Base-by-base conservation (phyloP, 2,797 vertebrate genomes). In the Characodon lateralis region DNA sequence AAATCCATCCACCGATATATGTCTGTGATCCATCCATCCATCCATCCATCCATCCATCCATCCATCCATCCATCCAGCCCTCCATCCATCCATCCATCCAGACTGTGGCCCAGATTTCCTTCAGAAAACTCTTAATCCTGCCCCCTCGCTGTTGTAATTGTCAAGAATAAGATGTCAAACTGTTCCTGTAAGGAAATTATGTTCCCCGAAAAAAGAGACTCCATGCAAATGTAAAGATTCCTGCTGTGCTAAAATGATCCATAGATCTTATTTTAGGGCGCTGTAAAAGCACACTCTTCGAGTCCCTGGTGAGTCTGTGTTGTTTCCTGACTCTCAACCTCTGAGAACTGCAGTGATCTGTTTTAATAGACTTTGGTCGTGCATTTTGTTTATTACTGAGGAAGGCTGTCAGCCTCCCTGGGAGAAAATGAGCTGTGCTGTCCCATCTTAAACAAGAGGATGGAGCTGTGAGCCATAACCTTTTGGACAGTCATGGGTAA, bases 401-500 rank as follows among this genome's bases (percentile, higher is more conserved):
- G 9, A 77, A 82, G 78, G 76, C 78, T 88, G 84, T 92, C 88
- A 92, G 84, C 76, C 78, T 87, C 85, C 88, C 83, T 69, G 53
- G 74, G 89, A 90, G 90, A 89, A 89, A 91, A 89, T 84, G 91
- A 89, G 76, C 82, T 69, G 70, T 39, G 81, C 82, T 87, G 88
- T 89, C 85, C 87, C 78, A 79, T 72, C 80, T 89, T 85, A 83
- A 72, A 73, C 66, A 66, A 80, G 71, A 68, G 58, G 77, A 28
- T 26, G 61, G 69, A 81, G 81, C 86, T 82, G 78, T 86, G 85
- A 90, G 88, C 88, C 80, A 85, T 91, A 89, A 93, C 89, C 87
- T 91, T 85, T 81, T 89, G 85, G 87, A 87, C 83, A 91, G 88
- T 13, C 56, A 78, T 26, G 81, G 85, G 86, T 89, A 90, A 91